Evolutionary conservation across 2,888 invertebrate species (phyloP).

Genomic region (Chymomyza caudatula): DNA sequence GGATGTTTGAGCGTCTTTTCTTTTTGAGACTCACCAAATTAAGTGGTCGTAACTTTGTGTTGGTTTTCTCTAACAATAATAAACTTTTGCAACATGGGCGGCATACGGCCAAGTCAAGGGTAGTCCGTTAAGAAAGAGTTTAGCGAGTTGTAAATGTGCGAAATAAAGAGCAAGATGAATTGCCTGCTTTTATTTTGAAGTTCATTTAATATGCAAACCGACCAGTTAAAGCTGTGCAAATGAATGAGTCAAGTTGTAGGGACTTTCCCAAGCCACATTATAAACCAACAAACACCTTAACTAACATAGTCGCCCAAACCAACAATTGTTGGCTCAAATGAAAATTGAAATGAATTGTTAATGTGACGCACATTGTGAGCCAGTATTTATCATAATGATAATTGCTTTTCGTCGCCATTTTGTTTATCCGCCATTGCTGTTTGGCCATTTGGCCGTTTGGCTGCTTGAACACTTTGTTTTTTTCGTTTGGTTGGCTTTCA

Average conservation of each 20-base stretch:
- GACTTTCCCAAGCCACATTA: background rate
- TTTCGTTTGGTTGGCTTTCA: conserved; percentile 14
- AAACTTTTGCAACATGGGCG: background rate
- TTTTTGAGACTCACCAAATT: background rate
- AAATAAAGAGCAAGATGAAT: conserved; percentile 55
- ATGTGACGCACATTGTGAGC: background rate
- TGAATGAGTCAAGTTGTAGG: background rate
- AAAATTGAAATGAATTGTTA: background rate
- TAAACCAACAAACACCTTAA: background rate
- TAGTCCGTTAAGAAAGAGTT: conserved; percentile 13
- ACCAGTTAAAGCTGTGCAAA: background rate
- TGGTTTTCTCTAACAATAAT: conserved; percentile 29
- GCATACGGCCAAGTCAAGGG: background rate
- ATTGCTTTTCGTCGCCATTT: background rate
- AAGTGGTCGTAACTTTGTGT: conserved; percentile 5
- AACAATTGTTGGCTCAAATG: background rate
- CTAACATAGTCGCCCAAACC: background rate
- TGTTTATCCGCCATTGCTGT: too few relatives aligned
- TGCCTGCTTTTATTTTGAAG: conserved; percentile 50
- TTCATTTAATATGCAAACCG: conserved; percentile 30
- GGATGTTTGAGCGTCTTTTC: background rate
- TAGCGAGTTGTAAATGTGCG: conserved; percentile 53
- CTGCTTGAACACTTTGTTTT: background rate
- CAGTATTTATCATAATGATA: background rate
- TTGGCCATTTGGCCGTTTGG: background rate